Evolutionary conservation across 2,888 invertebrate genomes (phyloP).

Genomic region (Ectemnius lituratus): DNA sequence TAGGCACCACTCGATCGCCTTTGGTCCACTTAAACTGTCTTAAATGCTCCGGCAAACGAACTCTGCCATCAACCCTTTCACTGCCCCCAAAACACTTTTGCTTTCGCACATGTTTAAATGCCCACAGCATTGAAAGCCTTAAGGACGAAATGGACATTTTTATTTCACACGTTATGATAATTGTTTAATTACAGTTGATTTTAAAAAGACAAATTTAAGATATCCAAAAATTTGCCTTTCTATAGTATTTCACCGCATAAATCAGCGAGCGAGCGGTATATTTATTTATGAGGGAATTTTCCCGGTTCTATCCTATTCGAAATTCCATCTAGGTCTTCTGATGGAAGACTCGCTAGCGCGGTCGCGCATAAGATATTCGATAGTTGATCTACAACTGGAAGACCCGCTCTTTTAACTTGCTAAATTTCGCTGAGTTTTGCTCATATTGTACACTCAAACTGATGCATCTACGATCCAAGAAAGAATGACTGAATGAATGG

Average conservation of each 20-base stretch:
- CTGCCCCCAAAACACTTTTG: too few relatives aligned
- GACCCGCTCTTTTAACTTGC: constrained; percentile 14
- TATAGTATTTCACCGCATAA: background rate
- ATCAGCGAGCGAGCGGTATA: too few relatives aligned
- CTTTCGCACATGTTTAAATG: too few relatives aligned
- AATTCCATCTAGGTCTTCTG: too few relatives aligned
- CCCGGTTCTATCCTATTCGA: too few relatives aligned
- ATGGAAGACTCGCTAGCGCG: background rate
- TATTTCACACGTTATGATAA: too few relatives aligned
- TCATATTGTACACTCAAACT: background rate
- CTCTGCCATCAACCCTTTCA: background rate
- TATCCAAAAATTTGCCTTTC: background rate
- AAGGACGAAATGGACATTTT: too few relatives aligned
- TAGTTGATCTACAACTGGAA: background rate
- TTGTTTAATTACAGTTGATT: too few relatives aligned
- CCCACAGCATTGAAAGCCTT: too few relatives aligned
- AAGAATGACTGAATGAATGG: too few relatives aligned
- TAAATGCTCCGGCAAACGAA: background rate
- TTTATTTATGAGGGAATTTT: too few relatives aligned
- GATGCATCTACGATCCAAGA: constrained; percentile 16
- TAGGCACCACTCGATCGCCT: constrained; percentile 26
- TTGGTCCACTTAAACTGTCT: constrained; percentile 1
- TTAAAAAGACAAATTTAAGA: too few relatives aligned
- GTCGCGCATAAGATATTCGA: constrained; percentile 14
- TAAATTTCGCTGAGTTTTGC: constrained; percentile 21